Evolutionary conservation across 2,113 vertebrate species (phyloP).

Genomic region (Coptodon bakossiorum): DNA sequence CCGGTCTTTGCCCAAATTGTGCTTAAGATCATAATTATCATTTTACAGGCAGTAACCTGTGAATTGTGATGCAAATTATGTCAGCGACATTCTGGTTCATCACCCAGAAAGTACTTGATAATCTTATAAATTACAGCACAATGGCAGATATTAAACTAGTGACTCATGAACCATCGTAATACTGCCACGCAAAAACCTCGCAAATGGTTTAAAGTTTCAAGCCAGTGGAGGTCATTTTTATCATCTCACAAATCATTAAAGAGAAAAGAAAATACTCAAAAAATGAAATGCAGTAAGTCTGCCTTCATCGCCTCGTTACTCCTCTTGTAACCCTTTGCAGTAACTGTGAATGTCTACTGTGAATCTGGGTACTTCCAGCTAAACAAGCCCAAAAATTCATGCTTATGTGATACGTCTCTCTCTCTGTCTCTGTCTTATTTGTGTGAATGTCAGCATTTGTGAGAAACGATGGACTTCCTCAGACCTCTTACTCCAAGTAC

Average conservation of each 20-base stretch:
- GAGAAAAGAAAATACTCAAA: neutral
- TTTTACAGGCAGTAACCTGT: neutral
- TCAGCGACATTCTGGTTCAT: neutral
- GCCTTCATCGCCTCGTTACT: neutral
- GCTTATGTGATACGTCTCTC: neutral
- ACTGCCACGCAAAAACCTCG: neutral
- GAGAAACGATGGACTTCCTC: constrained; percentile 78
- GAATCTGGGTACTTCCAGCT: neutral
- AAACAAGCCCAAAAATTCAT: neutral
- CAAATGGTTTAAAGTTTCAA: neutral
- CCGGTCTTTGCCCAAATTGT: neutral
- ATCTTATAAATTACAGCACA: neutral
- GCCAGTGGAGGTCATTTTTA: neutral
- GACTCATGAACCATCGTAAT: neutral
- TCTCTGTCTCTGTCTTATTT: neutral
- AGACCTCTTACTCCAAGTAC: constrained; percentile 85
- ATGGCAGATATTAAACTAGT: neutral
- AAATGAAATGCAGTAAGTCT: neutral
- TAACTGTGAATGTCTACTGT: neutral
- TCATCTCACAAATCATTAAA: neutral
- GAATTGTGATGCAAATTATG: neutral
- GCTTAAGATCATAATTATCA: neutral
- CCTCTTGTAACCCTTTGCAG: neutral
- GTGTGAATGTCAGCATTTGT: constrained; percentile 73
- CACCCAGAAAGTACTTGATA: neutral